Evolutionary conservation across 2,113 vertebrate genomes (phyloP).

Genomic region (Odocoileus virginianus): DNA sequence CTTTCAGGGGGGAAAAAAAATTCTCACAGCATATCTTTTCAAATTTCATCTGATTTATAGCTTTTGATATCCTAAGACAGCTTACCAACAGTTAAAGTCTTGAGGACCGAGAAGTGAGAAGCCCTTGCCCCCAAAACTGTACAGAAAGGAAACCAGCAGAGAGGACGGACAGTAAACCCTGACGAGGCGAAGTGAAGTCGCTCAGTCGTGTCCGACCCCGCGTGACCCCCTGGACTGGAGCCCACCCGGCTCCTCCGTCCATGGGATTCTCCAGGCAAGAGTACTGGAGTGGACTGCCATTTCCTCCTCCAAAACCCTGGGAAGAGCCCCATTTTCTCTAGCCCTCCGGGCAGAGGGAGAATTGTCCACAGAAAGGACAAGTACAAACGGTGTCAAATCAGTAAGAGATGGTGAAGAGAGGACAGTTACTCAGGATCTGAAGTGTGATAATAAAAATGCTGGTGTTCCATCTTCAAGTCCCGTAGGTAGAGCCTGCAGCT

Average conservation of each 20-base stretch:
- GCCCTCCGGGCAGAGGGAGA: background rate
- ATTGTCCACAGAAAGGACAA: background rate
- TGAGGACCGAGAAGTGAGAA: background rate
- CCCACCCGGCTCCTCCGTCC: background rate
- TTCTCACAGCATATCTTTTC: background rate
- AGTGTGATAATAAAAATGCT: background rate
- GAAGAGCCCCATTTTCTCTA: background rate
- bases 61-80: background rate
- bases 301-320: background rate
- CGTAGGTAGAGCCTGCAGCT: background rate
- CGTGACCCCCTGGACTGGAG: background rate
- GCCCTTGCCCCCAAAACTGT: background rate
- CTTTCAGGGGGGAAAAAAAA: background rate
- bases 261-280: background rate
- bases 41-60: background rate
- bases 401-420: background rate
- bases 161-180: background rate
- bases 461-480: background rate
- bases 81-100: background rate
- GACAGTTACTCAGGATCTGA: background rate
- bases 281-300: background rate
- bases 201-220: background rate
- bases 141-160: background rate
- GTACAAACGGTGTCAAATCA: background rate
- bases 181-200: background rate